Conservation (phyloP, 2,113 vertebrate genomes). For the Cochlearius cochlearius region DNA sequence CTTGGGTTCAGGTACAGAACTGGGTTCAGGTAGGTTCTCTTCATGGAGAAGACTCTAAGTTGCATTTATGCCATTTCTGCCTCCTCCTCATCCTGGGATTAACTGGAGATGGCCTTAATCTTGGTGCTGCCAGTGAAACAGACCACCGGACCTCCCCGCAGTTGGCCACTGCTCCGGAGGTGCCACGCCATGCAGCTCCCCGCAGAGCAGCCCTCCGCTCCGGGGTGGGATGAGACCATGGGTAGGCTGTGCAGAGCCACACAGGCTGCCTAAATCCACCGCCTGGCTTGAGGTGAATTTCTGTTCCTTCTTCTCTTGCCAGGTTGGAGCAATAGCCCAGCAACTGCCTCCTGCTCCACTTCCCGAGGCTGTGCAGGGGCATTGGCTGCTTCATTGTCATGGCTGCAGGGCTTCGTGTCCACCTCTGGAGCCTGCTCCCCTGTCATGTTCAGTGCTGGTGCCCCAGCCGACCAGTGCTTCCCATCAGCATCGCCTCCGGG, state of each 20-base stretch:
- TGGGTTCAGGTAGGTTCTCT: background rate
- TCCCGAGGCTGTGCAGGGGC: background rate
- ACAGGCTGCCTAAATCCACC: background rate
- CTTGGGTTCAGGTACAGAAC: background rate
- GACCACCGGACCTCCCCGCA: fast-evolving
- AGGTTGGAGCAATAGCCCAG: background rate
- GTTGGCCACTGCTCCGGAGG: background rate
- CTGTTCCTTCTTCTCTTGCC: background rate
- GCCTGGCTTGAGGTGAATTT: background rate
- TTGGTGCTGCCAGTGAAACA: background rate
- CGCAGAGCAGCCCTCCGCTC: fast-evolving
- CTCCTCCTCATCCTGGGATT: background rate
- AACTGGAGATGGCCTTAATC: background rate
- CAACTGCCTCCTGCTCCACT: background rate
- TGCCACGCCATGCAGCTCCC: background rate
- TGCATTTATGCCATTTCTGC: background rate
- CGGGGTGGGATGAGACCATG: background rate
- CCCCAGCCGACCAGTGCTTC: background rate
- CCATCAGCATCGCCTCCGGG: fast-evolving
- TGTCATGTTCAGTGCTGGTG: fast-evolving
- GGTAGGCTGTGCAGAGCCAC: background rate
- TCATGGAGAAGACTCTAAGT: background rate
- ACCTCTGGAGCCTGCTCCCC: background rate
- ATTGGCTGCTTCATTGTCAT: background rate
- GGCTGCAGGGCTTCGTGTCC: background rate